These are phyloP conservation scores for Macrochelys suwanniensis DNA, from an alignment of 2,797 vertebrate species.

Conservation along the genomic window DNA sequence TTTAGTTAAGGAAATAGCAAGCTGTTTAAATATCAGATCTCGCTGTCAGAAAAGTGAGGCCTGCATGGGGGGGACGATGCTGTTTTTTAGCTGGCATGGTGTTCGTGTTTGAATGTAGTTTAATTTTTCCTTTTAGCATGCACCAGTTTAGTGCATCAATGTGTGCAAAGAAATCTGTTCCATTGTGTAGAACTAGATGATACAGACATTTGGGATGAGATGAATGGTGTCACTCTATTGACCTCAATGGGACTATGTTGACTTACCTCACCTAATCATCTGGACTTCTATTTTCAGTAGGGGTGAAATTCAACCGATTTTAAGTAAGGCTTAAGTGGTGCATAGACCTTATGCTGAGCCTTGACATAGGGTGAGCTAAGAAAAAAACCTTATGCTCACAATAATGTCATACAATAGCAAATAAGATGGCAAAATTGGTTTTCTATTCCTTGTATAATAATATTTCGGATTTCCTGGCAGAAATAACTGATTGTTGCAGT, in stretches of 20 bases:
- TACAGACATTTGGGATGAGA: not conserved
- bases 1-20: slow-evolving; percentile 38
- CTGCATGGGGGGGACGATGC: not conserved
- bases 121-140: not conserved
- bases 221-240: not conserved
- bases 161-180: not conserved
- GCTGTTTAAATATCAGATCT: slow-evolving; percentile 3
- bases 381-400: not conserved
- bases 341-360: not conserved
- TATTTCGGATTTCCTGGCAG: not conserved
- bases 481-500: not conserved
- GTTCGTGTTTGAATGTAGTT: not conserved
- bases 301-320: not conserved
- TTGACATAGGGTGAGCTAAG: not conserved
- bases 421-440: not conserved
- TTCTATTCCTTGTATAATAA: not conserved
- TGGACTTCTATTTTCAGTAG: not conserved
- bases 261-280: not conserved
- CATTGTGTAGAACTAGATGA: not conserved
- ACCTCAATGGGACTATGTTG: not conserved
- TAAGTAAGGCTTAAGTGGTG: not conserved
- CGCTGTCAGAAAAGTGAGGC: slow-evolving; percentile 10
- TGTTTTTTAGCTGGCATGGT: not conserved
- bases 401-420: not conserved
- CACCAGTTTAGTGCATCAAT: not conserved